Conservation (phyloP, 2,113 vertebrate species). For the Symphodus melops region DNA sequence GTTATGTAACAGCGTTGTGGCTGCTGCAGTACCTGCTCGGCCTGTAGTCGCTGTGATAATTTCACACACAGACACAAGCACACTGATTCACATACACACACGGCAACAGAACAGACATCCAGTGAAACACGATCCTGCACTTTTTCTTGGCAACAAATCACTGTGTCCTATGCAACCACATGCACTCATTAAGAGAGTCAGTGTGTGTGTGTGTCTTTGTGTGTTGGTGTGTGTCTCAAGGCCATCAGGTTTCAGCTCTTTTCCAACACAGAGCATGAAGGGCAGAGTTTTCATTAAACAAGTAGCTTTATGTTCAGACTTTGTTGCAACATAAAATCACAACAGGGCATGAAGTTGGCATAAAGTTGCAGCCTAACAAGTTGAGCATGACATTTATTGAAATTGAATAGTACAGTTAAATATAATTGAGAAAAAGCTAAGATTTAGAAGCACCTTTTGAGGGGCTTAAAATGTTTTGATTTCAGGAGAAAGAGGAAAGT, state of each 20-base stretch:
- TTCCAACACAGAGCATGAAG: conserved; percentile 7
- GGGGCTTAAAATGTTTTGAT: too few relatives aligned
- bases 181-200: conserved; percentile 39
- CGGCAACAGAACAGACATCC: conserved; percentile 39
- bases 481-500: too few relatives aligned
- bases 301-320: conserved; percentile 21
- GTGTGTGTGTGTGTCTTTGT: conserved; percentile 7
- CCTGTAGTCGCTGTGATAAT: conserved; percentile 68
- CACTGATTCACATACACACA: conserved; percentile 54
- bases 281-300: conserved; percentile 18
- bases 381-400: too few relatives aligned
- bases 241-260: conserved; percentile 53
- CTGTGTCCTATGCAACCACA: conserved; percentile 42
- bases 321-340: conserved; percentile 7
- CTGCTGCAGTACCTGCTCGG: conserved; percentile 81
- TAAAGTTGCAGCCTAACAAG: conserved; percentile 10
- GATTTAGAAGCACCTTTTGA: too few relatives aligned
- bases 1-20: conserved; percentile 83
- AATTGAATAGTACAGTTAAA: too few relatives aligned
- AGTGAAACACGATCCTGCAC: conserved; percentile 56
- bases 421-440: too few relatives aligned
- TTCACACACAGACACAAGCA: conserved; percentile 69
- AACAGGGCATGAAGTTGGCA: conserved; percentile 7
- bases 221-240: conserved; percentile 23
- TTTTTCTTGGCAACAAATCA: conserved; percentile 42